Conservation (phyloP, 2,797 vertebrate species). For the Tamandua tetradactyla region DNA sequence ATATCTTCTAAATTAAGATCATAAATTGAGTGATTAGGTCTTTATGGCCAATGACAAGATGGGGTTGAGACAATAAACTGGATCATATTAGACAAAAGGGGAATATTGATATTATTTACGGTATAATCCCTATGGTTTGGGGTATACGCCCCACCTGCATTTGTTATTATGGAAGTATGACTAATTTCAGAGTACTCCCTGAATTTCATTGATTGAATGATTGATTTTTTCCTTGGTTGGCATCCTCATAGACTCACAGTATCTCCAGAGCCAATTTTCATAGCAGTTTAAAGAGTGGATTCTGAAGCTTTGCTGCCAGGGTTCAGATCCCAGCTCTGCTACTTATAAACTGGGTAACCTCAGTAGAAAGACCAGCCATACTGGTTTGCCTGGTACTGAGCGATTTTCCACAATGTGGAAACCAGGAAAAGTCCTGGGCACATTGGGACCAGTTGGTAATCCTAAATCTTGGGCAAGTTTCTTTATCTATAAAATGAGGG, state of each 20-base stretch:
- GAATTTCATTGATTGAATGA: not conserved
- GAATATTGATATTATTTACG: not conserved
- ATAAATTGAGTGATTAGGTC: not conserved
- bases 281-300: not conserved
- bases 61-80: not conserved
- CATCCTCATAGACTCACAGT: not conserved
- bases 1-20: not conserved
- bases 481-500: fast-evolving
- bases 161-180: not conserved
- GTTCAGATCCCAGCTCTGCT: not conserved
- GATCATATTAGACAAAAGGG: not conserved
- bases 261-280: not conserved
- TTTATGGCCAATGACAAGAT: not conserved
- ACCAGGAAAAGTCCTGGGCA: not conserved
- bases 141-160: not conserved
- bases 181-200: not conserved
- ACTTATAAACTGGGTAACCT: not conserved
- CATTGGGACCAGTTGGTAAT: not conserved
- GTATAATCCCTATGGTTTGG: not conserved
- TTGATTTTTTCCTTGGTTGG: not conserved
- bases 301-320: not conserved
- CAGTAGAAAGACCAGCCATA: not conserved
- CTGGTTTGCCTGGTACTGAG: not conserved
- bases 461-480: not conserved
- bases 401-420: not conserved